Evolutionary conservation across 2,888 invertebrate species (phyloP).

Genomic region (Aphodius sticticus): DNA sequence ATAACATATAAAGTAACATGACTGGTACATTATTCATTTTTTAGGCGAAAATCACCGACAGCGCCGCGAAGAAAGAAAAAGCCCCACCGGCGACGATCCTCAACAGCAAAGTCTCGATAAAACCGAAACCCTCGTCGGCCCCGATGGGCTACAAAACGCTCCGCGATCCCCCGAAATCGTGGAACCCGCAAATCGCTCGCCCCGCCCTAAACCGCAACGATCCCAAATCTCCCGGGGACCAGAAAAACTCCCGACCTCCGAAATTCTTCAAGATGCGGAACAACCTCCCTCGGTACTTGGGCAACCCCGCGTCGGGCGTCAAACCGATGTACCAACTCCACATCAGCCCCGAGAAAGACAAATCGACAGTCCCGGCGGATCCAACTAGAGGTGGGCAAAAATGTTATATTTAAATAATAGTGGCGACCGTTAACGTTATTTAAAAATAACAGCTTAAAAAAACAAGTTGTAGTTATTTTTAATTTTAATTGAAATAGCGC

Average conservation of each 20-base stretch:
- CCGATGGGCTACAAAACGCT: slow-evolving; percentile 67
- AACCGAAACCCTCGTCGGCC: slow-evolving; percentile 51
- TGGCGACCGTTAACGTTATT: no score
- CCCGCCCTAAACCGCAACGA: slow-evolving; percentile 52
- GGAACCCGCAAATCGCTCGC: slow-evolving; percentile 68
- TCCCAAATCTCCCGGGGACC: slow-evolving; percentile 45
- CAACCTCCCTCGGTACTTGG: slow-evolving; percentile 64
- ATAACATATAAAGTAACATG: no score
- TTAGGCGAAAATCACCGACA: slow-evolving; percentile 19
- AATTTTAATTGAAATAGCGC: no score
- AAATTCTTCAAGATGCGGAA: slow-evolving; percentile 68
- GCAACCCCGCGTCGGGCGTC: slow-evolving; percentile 68
- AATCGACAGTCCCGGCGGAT: slow-evolving; percentile 37
- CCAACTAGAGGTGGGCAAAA: no score
- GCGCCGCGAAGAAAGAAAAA: slow-evolving; percentile 46
- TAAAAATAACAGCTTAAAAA: no score
- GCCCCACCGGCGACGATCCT: slow-evolving; percentile 45
- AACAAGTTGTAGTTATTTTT: no score
- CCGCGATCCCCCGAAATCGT: slow-evolving; percentile 66
- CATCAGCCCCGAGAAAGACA: slow-evolving; percentile 54
- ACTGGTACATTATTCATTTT: no score
- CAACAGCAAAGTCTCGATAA: slow-evolving; percentile 45
- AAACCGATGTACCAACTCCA: slow-evolving; percentile 67
- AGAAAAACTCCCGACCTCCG: slow-evolving; percentile 59
- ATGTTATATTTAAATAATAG: no score